Evolutionary conservation across 1,140 invertebrate species (phyloP), one percentile per base, ranked within the genome.

Genomic region (Saccostrea glomerata): DNA sequence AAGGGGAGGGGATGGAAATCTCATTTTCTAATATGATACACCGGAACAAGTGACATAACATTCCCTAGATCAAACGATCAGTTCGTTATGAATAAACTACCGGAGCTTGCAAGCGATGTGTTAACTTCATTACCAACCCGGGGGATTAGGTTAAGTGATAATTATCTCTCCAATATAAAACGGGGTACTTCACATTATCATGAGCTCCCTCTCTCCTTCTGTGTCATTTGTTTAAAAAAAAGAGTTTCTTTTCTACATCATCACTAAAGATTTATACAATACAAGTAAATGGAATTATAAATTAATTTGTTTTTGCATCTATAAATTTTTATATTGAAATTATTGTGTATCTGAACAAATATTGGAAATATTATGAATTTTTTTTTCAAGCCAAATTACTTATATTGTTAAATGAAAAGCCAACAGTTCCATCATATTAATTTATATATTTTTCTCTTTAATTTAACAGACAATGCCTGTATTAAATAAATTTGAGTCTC

Each of bases 401-500:
- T 47, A 47, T 7, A 7, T 47, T 47, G 6, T 47, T 47, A 47
- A n/a, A 47, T 47, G 6, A 47, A 9, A 7, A 7, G 47, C 47
- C 9, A 47, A 47, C 0, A 47, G 47, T 47, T 47, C 47, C 47
- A 47, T 47, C 47, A 47, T 77, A 56, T 60, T n/a, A 54, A 0
- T 60, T 5, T 30, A 36, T 36, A 17, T 17, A 4, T 47, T 63
- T 84, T 82, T 54, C 73, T 12, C 15, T 83, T 36, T 54, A 86
- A 87, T n/a, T 89, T 91, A 55, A 47, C 87, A 91, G 91, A 91
- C 90, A 60, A 89, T 90, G 86, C 91, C 91, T 9, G 90, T 90
- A 20, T 77, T 88, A 11, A 90, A 89, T 54, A 87, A 86, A 12
- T 84, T 88, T 17, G 92, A 91, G 12, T 89, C 90, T 40, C 93